phyloP scores from a whole-genome alignment of 1,140 invertebrate species.

The Drosophila micromelanica region DNA sequence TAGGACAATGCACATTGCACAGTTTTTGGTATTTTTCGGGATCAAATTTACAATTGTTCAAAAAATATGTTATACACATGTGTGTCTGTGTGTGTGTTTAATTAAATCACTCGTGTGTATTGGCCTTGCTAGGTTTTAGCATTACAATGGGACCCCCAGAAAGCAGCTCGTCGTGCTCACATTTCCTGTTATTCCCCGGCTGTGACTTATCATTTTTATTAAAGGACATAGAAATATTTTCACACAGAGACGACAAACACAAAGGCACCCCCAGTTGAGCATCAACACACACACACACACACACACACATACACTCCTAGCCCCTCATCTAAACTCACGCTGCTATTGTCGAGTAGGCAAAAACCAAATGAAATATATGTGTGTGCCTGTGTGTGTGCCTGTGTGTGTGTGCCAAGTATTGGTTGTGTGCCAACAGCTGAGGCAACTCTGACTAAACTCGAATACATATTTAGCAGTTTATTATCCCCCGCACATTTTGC shows the following conservation, averaged over 20 bases:
- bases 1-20: not conserved
- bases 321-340: not conserved
- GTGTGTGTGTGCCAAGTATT: conserved; percentile 27
- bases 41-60: conserved; percentile 31
- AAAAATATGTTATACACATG: conserved; percentile 14
- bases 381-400: not conserved
- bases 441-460: conserved; percentile 17
- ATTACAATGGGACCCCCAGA: conserved; percentile 45
- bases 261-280: conserved; percentile 21
- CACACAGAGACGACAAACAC: conserved; percentile 51
- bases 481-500: conserved; percentile 16
- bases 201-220: conserved; percentile 66
- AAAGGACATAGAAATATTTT: conserved; percentile 61
- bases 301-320: not conserved
- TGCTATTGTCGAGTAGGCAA: conserved; percentile 45
- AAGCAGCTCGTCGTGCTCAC: conserved; percentile 3
- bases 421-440: conserved; percentile 35
- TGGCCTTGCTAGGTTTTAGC: conserved; percentile 44
- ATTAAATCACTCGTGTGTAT: conserved; percentile 49
- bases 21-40: conserved; percentile 6
- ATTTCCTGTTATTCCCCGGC: conserved; percentile 39
- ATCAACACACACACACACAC: not conserved
- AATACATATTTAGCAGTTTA: conserved; percentile 37
- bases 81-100: conserved; percentile 29
- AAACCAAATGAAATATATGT: conserved; percentile 39